Percentiles rank a stretch among this genome's conserved stretches.
These are phyloP conservation scores for Muscicapa striata DNA, from an alignment of 2,797 vertebrate species.

Conservation along the genomic window DNA sequence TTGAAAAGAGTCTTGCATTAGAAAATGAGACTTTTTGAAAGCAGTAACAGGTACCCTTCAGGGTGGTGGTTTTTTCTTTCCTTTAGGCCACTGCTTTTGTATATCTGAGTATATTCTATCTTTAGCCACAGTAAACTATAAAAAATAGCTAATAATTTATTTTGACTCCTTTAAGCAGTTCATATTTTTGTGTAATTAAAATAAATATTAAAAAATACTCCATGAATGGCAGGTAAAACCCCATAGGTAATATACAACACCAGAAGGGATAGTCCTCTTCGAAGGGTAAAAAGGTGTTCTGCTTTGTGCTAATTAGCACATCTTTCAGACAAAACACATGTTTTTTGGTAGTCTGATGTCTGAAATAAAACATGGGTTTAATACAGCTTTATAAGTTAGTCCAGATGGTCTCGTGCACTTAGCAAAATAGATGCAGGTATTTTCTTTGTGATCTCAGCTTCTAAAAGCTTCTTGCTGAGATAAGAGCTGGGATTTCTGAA, in stretches of 20 bases:
- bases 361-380: background rate
- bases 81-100: background rate
- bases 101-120: background rate
- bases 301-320: background rate
- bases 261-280: background rate
- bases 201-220: background rate
- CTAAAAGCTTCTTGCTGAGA: background rate
- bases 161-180: background rate
- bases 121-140: background rate
- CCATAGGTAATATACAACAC: background rate
- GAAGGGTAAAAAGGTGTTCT: background rate
- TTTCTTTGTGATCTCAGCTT: background rate
- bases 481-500: background rate
- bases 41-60: background rate
- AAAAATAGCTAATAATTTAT: background rate
- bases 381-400: background rate
- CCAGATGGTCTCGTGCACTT: background rate
- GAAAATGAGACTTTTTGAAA: background rate
- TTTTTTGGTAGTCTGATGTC: background rate
- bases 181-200: background rate
- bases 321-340: background rate
- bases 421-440: background rate
- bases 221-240: background rate
- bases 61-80: background rate
- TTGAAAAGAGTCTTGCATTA: background rate